Base-by-base conservation (phyloP, 2,797 vertebrate genomes). In the Bucorvus abyssinicus region DNA sequence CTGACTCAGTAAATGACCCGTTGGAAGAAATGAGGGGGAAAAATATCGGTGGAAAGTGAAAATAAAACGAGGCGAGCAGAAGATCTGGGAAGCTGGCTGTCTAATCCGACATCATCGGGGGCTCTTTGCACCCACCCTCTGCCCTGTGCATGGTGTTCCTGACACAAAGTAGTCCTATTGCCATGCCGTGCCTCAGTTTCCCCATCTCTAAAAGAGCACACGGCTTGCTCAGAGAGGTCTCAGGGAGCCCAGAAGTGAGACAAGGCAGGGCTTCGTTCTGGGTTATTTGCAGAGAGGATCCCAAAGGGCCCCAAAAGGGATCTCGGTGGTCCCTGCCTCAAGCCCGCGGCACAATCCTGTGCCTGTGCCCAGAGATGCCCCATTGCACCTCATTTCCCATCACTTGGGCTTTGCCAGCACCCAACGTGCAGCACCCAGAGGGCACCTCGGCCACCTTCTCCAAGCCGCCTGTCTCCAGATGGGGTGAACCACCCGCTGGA, bases 231-330 rank as follows among this genome's bases (percentile, higher is more conserved):
- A 0, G 21, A 32, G 67, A 44, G 14, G 36, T 30, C 68, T 74
- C 13, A 2, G 40, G n/a, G 16, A 42, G 34, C 17, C 4, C 47
- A 57, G 74, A 16, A 77, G n/a, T 14, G 40, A 34, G 12, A 15
- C 4, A 9, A 0, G 0, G 10, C 5, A 0, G 6, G 38, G 32
- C 16, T 80, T 27, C 0, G 1, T 4, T 18, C 7, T 3, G 36
- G 12, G 19, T 44, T 34, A 3, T 53, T 8, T 40, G 50, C 12
- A 36, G 17, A 38, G 3, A 73, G 6, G 44, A 70, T 2, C 17
- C 18, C 18, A 22, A 55, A 45, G 52, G 38, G 23, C 19, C 47
- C 67, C 9, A 10, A 34, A 45, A 67, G 18, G 61, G 71, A 64
- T 20, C 29, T 22, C 67, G 38, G 42, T 0, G 32, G 69, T 53